Percentiles rank a stretch among this genome's conserved stretches.
These are phyloP conservation scores for Gymnothorax reevesii DNA, from an alignment of 2,797 vertebrate species.

Conservation along the genomic window DNA sequence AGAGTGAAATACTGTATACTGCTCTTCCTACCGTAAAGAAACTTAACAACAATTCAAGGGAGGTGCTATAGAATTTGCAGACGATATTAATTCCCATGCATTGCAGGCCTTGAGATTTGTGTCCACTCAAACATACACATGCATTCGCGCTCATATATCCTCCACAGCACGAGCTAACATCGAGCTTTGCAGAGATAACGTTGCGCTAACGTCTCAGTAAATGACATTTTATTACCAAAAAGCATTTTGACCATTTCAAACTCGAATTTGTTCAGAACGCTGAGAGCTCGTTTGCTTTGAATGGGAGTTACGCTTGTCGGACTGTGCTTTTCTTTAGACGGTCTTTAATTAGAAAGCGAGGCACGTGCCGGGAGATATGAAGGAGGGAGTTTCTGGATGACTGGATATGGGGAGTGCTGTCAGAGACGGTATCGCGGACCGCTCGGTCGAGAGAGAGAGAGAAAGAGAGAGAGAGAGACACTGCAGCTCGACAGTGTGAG, in stretches of 20 bases:
- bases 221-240: not conserved
- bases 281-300: slow-evolving; percentile 26
- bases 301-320: slow-evolving; percentile 32
- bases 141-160: slow-evolving; percentile 36
- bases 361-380: slow-evolving; percentile 41
- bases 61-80: slow-evolving; percentile 1
- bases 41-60: slow-evolving; percentile 51
- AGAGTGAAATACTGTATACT: not conserved
- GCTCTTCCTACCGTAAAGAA: not conserved
- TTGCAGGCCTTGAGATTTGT: slow-evolving; percentile 14
- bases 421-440: slow-evolving; percentile 38
- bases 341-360: slow-evolving; percentile 51
- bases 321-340: slow-evolving; percentile 54
- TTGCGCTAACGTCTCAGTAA: not conserved
- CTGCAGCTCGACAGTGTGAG: not conserved
- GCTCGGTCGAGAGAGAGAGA: slow-evolving; percentile 32
- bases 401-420: slow-evolving; percentile 48
- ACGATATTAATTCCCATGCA: no score
- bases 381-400: slow-evolving; percentile 46
- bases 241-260: not conserved
- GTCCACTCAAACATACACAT: slow-evolving; percentile 18
- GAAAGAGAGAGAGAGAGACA: not conserved
- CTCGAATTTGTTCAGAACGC: slow-evolving; percentile 17
- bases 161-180: slow-evolving; percentile 29
- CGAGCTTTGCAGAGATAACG: not conserved